Conservation (phyloP, 2,888 invertebrate genomes). For the Eupithecia abbreviata region DNA sequence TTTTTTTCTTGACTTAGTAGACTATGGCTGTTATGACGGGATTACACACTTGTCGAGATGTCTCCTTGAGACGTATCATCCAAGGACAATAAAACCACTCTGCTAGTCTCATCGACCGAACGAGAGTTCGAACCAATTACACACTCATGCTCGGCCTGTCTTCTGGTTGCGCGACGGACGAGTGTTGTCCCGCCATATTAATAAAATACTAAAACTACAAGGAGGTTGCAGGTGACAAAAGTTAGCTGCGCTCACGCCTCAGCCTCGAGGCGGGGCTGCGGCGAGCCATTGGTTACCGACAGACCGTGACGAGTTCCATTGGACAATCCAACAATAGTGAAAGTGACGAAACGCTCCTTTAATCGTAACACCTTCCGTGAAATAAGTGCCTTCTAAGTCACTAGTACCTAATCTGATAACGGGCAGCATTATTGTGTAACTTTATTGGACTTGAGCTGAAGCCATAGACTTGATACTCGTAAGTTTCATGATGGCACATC, state of each 20-base stretch:
- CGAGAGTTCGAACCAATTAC: no score
- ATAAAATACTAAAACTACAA: background rate
- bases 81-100: no score
- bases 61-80: no score
- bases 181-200: background rate
- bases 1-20: background rate
- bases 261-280: conserved; percentile 75
- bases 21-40: background rate
- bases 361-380: conserved; percentile 69
- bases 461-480: background rate
- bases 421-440: background rate
- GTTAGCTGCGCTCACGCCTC: conserved; percentile 71
- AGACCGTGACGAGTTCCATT: conserved; percentile 81
- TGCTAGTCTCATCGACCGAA: no score
- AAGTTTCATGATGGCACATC: background rate
- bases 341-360: conserved; percentile 73
- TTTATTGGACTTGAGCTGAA: background rate
- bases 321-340: conserved; percentile 76
- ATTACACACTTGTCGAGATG: no score
- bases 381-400: conserved; percentile 52
- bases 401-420: conserved; percentile 54
- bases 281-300: conserved; percentile 77
- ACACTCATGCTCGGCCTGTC: no score
- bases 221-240: conserved; percentile 38
- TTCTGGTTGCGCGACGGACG: no score